Percentiles rank a stretch among this genome's conserved stretches.
Conservation (phyloP, 2,888 invertebrate species). For the Drosophila leonis region DNA sequence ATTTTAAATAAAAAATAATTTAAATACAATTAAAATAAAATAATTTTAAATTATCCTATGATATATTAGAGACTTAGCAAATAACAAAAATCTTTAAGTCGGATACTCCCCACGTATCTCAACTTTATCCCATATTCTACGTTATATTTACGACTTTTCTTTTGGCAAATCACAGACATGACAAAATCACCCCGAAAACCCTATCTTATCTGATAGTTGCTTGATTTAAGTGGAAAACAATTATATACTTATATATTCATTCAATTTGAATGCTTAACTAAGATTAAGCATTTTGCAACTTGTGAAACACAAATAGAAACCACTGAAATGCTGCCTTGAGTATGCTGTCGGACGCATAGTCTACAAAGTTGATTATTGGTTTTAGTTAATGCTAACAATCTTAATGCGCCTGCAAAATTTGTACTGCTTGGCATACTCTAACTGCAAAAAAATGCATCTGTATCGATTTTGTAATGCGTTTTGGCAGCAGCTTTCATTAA, state of each 20-base stretch:
- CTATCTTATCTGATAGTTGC: neutral
- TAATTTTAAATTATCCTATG: neutral
- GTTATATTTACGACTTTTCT: neutral
- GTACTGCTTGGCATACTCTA: conserved; percentile 2
- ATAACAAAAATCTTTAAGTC: neutral
- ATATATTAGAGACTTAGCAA: neutral
- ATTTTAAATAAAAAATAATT: too few relatives aligned
- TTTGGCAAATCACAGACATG: neutral
- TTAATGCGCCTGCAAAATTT: neutral
- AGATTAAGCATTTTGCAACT: neutral
- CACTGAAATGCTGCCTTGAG: neutral
- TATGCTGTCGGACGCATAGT: too few relatives aligned
- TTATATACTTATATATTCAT: neutral
- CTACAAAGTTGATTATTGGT: conserved; percentile 6
- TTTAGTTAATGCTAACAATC: conserved; percentile 6
- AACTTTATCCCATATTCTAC: neutral
- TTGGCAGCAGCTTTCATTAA: neutral
- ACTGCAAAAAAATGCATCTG: neutral
- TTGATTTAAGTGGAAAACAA: neutral
- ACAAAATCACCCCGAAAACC: neutral
- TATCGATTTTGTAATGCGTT: neutral
- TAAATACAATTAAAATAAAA: too few relatives aligned
- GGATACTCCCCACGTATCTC: neutral
- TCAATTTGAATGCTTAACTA: neutral
- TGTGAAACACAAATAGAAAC: neutral